Base-by-base conservation (phyloP, 2,113 vertebrate species). In the Hypanus sabinus region DNA sequence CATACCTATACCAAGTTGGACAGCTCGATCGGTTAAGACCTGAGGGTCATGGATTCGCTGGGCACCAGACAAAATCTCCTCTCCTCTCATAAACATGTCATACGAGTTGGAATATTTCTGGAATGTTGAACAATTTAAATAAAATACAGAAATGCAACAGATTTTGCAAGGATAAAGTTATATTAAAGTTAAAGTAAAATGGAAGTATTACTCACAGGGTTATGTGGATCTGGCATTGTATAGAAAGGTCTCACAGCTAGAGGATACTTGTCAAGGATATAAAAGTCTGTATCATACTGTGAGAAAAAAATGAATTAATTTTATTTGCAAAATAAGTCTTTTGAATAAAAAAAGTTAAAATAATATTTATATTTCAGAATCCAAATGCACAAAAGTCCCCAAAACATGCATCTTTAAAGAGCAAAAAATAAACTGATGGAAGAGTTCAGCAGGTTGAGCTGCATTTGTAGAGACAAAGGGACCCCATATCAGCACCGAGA, bases 41-140 rank as follows among this genome's bases (percentile, higher is more conserved):
- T 99, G 97, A 94, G 99, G 96, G 20, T 99, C 98, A 0, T 99
- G 99, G 95, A 99, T 95, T 96, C 99, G 97, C 96, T 99, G 99
- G 95, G 99, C 99, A 95, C 99, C 99, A 2, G 99, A 99, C 93
- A 99, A 95, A 95, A 99, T 99, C 97, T 99, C 99, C 95, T 99
- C 99, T 62, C 99, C 99, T 95, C 99, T 98, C 99, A 99, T 99
- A 95, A 99, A 99, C 99, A 99, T 99, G 95, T 99, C 99, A 0
- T 99, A 99, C 0, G 99, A 99, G 95, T 99, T 99, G 93, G 99
- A 99, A 94, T 97, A 98, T 98, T 98, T 99, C 99, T 99, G 95
- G 95, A 94, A 94, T 65, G n/a, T 71, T 36, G 11, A 11, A 71
- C n/a, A 71, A 2, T 75, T 36, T 24, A 55, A 94, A 33, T 30